Evolutionary conservation across 2,797 vertebrate species (phyloP).

Genomic region (Agapornis canus): DNA sequence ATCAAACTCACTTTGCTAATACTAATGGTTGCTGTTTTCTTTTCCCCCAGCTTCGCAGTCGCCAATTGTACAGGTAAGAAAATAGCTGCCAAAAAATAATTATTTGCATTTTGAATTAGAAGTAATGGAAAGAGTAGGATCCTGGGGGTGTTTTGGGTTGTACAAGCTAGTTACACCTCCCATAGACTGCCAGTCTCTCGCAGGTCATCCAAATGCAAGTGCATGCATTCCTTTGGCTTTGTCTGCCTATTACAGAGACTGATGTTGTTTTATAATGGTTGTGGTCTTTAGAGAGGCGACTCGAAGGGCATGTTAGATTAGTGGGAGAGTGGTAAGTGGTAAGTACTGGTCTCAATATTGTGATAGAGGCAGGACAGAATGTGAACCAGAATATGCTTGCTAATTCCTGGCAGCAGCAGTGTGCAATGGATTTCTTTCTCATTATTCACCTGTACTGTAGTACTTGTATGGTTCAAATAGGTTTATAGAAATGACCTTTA

Average conservation of each 20-base stretch:
- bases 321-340: not conserved
- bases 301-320: not conserved
- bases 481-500: not conserved
- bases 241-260: not conserved
- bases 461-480: not conserved
- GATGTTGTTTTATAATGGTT: not conserved
- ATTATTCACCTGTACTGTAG: not conserved
- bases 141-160: not conserved
- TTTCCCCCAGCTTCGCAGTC: constrained; percentile 81
- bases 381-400: not conserved
- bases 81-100: not conserved
- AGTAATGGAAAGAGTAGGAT: not conserved
- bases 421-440: not conserved
- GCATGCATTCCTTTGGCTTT: not conserved
- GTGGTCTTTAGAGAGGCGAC: not conserved
- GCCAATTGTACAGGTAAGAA: constrained; percentile 90
- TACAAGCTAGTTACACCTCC: not conserved
- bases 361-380: not conserved
- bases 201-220: not conserved
- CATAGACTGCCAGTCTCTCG: not conserved
- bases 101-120: not conserved
- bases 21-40: not conserved
- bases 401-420: not conserved
- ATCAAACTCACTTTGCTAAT: not conserved
- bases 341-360: not conserved